Evolutionary conservation across 1,140 invertebrate species (phyloP).

Genomic region (Drosophila albomicans): DNA sequence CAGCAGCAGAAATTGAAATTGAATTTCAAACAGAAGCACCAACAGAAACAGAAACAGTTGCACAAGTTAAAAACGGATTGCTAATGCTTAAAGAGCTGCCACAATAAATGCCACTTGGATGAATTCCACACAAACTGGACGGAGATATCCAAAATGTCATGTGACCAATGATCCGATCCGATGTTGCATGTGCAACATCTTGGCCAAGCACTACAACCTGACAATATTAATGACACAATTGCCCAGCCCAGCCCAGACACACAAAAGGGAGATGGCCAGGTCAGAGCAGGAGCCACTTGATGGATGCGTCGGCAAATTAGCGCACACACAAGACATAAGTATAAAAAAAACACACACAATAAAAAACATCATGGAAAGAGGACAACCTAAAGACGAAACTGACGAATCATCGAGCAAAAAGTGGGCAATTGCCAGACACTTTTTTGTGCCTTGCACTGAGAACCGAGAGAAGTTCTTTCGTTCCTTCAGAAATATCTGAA

Average conservation of each 20-base stretch:
- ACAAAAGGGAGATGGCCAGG: slow-evolving; percentile 20
- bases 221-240: slow-evolving; percentile 57
- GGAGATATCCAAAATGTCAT: slow-evolving; percentile 22
- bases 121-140: slow-evolving; percentile 31
- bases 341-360: not conserved
- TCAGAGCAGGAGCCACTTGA: slow-evolving; percentile 47
- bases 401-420: slow-evolving; percentile 62
- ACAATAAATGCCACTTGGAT: slow-evolving; percentile 43
- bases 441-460: slow-evolving; percentile 53
- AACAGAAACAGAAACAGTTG: not conserved
- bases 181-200: slow-evolving; percentile 18
- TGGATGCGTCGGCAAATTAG: slow-evolving; percentile 80
- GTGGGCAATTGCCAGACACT: slow-evolving; percentile 74
- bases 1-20: not conserved
- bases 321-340: slow-evolving; percentile 56
- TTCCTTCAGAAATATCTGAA: slow-evolving; percentile 75
- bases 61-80: not conserved
- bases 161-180: slow-evolving; percentile 36
- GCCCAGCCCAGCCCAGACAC: slow-evolving; percentile 24
- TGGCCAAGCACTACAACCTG: slow-evolving; percentile 21
- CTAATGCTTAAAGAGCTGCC: slow-evolving; percentile 41
- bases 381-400: slow-evolving; percentile 47
- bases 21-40: slow-evolving; percentile 1
- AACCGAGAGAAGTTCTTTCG: slow-evolving; percentile 12
- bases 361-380: slow-evolving; percentile 41